phyloP scores from a whole-genome alignment of 2,113 vertebrate species.

The Triplophysa rosa region DNA sequence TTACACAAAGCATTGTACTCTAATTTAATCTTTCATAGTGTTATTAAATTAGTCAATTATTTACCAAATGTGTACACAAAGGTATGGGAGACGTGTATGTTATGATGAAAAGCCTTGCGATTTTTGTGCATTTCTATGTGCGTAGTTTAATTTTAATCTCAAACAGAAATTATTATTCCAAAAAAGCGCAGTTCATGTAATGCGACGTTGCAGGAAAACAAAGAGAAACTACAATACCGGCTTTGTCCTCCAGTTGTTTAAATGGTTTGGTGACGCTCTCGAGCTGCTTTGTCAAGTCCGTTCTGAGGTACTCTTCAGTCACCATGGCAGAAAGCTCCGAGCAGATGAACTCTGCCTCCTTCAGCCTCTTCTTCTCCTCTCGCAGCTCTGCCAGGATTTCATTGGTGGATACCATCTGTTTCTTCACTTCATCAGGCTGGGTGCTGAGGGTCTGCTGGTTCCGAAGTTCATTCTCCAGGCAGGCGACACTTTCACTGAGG shows the following conservation, averaged over 20 bases:
- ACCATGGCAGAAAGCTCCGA: conserved; percentile 84
- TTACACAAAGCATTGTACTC: too few species aligned
- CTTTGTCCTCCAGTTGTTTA: conserved; percentile 89
- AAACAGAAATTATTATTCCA: too few species aligned
- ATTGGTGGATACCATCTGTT: conserved; percentile 83
- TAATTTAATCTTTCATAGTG: too few species aligned
- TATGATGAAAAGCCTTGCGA: too few species aligned
- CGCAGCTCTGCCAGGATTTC: conserved; percentile 81
- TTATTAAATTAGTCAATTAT: too few species aligned
- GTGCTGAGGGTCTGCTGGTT: conserved; percentile 79
- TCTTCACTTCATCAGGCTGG: conserved; percentile 84
- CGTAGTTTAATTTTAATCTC: too few species aligned
- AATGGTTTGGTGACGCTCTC: conserved; percentile 86
- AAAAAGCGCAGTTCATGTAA: too few species aligned
- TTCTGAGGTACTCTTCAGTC: conserved; percentile 91
- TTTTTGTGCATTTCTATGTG: too few species aligned
- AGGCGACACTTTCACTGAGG: conserved; percentile 75
- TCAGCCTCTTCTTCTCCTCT: conserved; percentile 82
- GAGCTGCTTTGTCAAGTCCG: conserved; percentile 86
- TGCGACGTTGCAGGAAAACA: too few species aligned
- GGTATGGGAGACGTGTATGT: too few species aligned
- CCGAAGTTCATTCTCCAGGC: conserved; percentile 80
- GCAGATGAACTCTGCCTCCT: conserved; percentile 80
- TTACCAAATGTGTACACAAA: too few species aligned
- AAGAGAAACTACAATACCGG: conserved; percentile 79